Evolutionary conservation across 2,888 invertebrate species (phyloP), one percentile per base, ranked within the genome.

Genomic region (Alloscopus bannaensis): DNA sequence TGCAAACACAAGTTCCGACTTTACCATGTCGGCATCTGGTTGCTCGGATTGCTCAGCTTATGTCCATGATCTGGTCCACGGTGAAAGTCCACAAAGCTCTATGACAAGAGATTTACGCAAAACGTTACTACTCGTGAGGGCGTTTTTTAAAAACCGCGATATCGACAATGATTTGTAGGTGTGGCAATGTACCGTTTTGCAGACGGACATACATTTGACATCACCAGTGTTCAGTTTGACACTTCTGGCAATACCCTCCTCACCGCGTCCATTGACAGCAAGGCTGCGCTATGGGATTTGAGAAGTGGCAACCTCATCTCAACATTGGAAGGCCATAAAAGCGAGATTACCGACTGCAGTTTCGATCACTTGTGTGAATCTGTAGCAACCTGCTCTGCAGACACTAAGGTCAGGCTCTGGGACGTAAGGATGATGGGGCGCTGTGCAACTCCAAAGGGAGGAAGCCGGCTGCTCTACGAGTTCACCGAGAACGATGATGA

Each of bases 31-130:
- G 0, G 94, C 92, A 3, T 94, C 95, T 0, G 94, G 93, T 0
- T 94, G 94, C 20, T 93, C 94, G 91, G 95, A 95, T 87, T 90
- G 90, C 55, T 93, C 92, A 0, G 93, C 94, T 4, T 93, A 92
- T 86, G 88, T 95, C 29, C 95, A 91, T 89, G 92, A 94, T 84
- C 89, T 91, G 11, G 90, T 90, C 82, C 93, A 94, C 64, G 94
- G 93, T 90, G n/a, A n/a, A n/a, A 86, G n/a, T n/a, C n/a, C n/a
- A n/a, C n/a, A n/a, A 84, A 45, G 8, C 8, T 50, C 18, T 8
- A 50, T 6, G 8, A 16, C 79, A 88, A 88, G 84, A 84, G 86
- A 83, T 20, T 28, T 70, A 11, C 8, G 13, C 28, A 22, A 11
- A 22, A 72, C 24, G 16, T 28, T 3, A 72, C 50, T 28, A 75